Conservation (phyloP, 2,797 vertebrate species). For the Bradypus variegatus region DNA sequence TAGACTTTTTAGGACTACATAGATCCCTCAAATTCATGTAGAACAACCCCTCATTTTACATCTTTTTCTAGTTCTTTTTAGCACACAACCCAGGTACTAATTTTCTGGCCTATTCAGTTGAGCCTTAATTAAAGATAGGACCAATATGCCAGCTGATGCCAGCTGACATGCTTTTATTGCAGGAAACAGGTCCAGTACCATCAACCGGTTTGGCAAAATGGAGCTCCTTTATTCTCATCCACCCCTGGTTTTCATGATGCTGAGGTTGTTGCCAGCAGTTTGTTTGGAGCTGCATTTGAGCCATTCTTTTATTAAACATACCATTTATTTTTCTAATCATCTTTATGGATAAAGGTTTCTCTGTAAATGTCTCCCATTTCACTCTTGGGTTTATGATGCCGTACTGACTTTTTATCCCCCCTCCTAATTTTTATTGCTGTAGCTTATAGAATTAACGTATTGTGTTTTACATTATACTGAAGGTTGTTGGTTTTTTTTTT, state of each 20-base stretch:
- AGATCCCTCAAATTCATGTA: neutral
- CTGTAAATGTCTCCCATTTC: neutral
- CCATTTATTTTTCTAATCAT: neutral
- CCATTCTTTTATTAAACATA: neutral
- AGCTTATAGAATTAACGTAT: no score
- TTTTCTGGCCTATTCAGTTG: neutral
- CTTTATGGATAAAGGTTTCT: slow-evolving; percentile 4
- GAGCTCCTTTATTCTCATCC: neutral
- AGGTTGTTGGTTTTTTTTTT: no score
- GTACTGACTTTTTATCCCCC: no score
- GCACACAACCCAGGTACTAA: neutral
- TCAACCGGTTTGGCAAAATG: neutral
- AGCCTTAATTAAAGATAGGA: neutral
- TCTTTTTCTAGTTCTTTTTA: neutral
- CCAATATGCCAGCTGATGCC: neutral
- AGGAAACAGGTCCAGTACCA: neutral
- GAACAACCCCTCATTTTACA: neutral
- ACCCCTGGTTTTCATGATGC: neutral
- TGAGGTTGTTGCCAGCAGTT: neutral
- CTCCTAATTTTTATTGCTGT: no score
- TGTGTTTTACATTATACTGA: no score
- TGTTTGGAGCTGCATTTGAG: neutral
- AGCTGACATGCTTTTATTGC: neutral
- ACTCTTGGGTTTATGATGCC: neutral
- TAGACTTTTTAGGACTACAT: neutral